Percentiles rank a stretch among this genome's conserved stretches.
Conservation (phyloP, 2,888 invertebrate genomes). For the Agelastica alni region DNA sequence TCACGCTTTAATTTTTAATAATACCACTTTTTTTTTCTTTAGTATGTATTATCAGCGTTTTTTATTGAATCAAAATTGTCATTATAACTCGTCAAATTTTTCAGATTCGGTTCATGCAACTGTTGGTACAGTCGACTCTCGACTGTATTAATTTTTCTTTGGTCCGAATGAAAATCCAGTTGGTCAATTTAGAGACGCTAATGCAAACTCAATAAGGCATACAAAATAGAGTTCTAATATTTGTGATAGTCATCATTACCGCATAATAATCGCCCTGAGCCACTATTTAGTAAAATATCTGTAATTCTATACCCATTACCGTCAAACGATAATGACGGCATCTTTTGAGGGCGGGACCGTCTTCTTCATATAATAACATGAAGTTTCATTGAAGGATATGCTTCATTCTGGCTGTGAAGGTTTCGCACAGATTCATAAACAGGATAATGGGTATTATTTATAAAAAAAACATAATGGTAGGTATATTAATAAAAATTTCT, state of each 20-base stretch:
- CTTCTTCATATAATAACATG: slow-evolving; percentile 36
- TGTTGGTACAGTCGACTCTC: no score
- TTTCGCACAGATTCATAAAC: slow-evolving; percentile 18
- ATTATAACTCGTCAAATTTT: no score
- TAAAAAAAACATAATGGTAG: slow-evolving; percentile 13
- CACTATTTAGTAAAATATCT: slow-evolving; percentile 43
- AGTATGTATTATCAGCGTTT: no score
- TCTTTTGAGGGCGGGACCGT: slow-evolving; percentile 36
- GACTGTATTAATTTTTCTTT: no score
- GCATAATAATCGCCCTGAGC: slow-evolving; percentile 35
- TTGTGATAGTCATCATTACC: slow-evolving; percentile 39
- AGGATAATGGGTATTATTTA: slow-evolving; percentile 13
- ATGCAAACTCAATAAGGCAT: slow-evolving; percentile 17
- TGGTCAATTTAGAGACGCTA: no score
- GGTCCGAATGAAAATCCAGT: slow-evolving; percentile 7
- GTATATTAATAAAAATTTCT: slow-evolving; percentile 5
- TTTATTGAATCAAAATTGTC: no score
- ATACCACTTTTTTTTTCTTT: no score
- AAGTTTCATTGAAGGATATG: slow-evolving; percentile 35
- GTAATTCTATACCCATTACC: slow-evolving; percentile 44
- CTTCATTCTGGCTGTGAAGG: slow-evolving; percentile 33
- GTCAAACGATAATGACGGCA: slow-evolving; percentile 39
- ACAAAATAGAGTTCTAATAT: slow-evolving; percentile 38
- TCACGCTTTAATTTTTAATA: no score
- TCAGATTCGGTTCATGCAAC: no score